Evolutionary conservation across 2,797 vertebrate genomes (phyloP), one percentile per base, ranked within the genome.

Genomic region (Mormyrops boulengeri): DNA sequence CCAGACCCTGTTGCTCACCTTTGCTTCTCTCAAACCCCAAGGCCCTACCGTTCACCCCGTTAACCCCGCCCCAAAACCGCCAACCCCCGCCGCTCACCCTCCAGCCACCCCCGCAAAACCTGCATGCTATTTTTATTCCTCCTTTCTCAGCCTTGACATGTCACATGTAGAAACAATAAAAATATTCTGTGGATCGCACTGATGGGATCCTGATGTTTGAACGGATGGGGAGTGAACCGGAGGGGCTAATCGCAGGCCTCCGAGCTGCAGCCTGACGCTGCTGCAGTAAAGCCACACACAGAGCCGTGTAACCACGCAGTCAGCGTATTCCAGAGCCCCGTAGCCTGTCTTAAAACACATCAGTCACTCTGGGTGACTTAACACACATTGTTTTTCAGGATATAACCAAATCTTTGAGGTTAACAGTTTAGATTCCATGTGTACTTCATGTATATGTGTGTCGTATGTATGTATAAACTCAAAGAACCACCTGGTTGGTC

Each of bases 381-480:
- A 89, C 89, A 55, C 88, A 82, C 73, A 86, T 90, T 66, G 84
- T 89, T 88, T 95, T 95, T 93, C 93, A 91, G 90, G 88, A 91
- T 17, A 91, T 94, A 92, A 91, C 94, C 95, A 94, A 91, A 92
- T 94, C 94, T 93, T 89, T 66, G 88, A 77, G 19, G 90, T 93
- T 91, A 92, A 92, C 90, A 92, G 92, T 89, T 90, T 90, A 93
- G 80, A 90, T 92, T 92, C 92, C 91, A 90, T 86, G 19, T 88
- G 89, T 22, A 9, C 19, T 82, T 47, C 41, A 82, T 88, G 50
- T 85, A 14, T 50, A 60, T 34, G 86, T 73, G 30, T 26, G 41
- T 50, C 49, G 77, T 88, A 60, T 77, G 87, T 14, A 34, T 88
- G 88, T 47, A 19, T 19, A 38, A 57, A 62, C 30, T 87, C 52